Conservation (phyloP, 2,888 invertebrate genomes). For the Lypha dubia region DNA sequence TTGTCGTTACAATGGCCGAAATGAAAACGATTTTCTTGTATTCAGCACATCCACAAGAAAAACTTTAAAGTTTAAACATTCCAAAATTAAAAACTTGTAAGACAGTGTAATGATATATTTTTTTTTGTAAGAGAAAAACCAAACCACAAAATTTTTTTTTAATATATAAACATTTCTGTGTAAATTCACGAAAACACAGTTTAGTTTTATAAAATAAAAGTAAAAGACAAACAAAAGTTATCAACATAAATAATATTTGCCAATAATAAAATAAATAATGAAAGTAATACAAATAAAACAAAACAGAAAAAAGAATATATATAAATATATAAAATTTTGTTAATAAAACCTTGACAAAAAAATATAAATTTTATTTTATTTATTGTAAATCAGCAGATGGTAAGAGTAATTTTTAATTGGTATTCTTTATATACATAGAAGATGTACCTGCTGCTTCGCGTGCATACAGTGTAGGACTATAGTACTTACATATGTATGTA, state of each 20-base stretch:
- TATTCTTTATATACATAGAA: no score
- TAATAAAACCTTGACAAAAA: conserved; percentile 67
- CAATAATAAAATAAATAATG: conserved; percentile 62
- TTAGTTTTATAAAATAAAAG: conserved; percentile 50
- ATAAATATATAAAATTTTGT: conserved; percentile 67
- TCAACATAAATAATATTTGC: conserved; percentile 59
- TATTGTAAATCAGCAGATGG: neutral
- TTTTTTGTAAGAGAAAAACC: conserved; percentile 46
- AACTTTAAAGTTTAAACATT: no score
- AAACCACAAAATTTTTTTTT: conserved; percentile 51
- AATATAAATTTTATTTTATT: neutral
- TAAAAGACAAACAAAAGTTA: conserved; percentile 51
- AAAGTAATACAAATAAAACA: conserved; percentile 52
- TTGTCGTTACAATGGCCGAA: no score
- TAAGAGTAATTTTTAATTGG: neutral
- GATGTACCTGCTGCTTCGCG: no score
- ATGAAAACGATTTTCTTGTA: no score
- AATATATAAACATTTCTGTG: conserved; percentile 68
- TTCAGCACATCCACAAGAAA: no score
- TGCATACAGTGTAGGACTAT: no score
- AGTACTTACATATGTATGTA: no score
- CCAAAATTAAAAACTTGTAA: no score
- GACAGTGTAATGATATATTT: conserved; percentile 50
- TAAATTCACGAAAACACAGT: conserved; percentile 63
- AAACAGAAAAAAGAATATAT: conserved; percentile 50